These are phyloP conservation scores for Scelioninae gen. 1 DNA, from an alignment of 2,888 invertebrate genomes.

Conservation along the genomic window DNA sequence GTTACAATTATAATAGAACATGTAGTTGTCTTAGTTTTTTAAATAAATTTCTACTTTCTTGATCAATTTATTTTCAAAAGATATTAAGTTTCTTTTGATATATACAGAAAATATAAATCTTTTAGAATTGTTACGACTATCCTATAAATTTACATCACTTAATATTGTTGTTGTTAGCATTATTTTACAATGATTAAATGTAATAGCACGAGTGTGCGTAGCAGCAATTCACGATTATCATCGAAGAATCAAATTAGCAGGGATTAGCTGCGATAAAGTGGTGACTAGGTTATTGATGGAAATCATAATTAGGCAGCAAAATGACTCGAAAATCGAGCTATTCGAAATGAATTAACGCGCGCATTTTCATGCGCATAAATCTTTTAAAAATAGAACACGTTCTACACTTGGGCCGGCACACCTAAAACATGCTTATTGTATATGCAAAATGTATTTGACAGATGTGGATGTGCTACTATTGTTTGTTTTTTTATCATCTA, in stretches of 20 bases:
- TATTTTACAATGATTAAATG: not conserved
- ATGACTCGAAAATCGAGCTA: slow-evolving; percentile 19
- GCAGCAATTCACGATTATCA: not conserved
- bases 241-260: slow-evolving; percentile 26
- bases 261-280: slow-evolving; percentile 33
- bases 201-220: not conserved
- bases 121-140: too few species aligned
- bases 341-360: slow-evolving; percentile 18
- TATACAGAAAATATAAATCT: too few species aligned
- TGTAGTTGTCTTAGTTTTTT: too few species aligned
- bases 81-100: too few species aligned
- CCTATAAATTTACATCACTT: too few species aligned
- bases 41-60: too few species aligned
- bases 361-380: slow-evolving; percentile 58
- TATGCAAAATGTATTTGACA: not conserved
- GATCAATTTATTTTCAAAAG: too few species aligned
- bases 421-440: slow-evolving; percentile 27
- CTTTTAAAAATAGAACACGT: slow-evolving; percentile 56
- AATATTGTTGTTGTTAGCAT: too few species aligned
- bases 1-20: too few species aligned
- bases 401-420: slow-evolving; percentile 11
- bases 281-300: slow-evolving; percentile 27
- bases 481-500: too few species aligned
- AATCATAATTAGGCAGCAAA: slow-evolving; percentile 36
- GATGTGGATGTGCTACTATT: too few species aligned